These are phyloP conservation scores for Ginglymostoma cirratum DNA, from an alignment of 2,113 vertebrate genomes.

Conservation along the genomic window DNA sequence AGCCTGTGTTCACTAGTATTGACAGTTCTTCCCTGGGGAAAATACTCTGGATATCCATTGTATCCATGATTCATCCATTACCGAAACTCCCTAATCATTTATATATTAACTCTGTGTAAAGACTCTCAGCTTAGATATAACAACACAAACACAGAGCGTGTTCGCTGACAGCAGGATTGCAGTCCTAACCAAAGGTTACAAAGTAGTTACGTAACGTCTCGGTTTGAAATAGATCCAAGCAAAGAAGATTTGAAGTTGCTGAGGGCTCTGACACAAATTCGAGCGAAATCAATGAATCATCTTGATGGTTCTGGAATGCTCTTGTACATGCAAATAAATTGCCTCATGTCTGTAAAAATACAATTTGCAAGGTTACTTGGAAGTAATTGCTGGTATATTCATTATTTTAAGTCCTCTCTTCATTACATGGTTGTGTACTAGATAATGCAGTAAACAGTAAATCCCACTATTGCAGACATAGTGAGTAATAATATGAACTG, in stretches of 20 bases:
- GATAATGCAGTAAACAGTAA: background rate
- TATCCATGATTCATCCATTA: too few species aligned
- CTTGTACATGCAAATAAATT: too few species aligned
- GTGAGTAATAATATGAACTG: background rate
- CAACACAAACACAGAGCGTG: too few species aligned
- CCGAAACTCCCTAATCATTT: background rate
- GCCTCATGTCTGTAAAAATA: too few species aligned
- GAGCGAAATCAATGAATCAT: background rate
- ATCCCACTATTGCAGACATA: background rate
- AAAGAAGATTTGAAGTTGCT: background rate
- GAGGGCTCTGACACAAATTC: too few species aligned
- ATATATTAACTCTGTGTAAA: background rate
- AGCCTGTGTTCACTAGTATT: too few species aligned
- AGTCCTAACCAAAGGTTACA: background rate
- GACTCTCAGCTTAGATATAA: background rate
- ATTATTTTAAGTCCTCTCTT: too few species aligned
- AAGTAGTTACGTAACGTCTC: background rate
- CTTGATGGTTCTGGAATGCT: background rate
- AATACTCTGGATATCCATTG: too few species aligned
- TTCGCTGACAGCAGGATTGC: background rate
- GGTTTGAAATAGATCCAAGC: background rate
- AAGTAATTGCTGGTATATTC: too few species aligned
- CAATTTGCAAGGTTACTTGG: too few species aligned
- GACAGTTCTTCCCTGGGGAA: too few species aligned
- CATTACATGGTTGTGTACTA: background rate